A percentile compares a stretch with the other conserved stretches of the same genome.
Conservation (phyloP, 1,140 invertebrate genomes). For the Psix sp. region DNA sequence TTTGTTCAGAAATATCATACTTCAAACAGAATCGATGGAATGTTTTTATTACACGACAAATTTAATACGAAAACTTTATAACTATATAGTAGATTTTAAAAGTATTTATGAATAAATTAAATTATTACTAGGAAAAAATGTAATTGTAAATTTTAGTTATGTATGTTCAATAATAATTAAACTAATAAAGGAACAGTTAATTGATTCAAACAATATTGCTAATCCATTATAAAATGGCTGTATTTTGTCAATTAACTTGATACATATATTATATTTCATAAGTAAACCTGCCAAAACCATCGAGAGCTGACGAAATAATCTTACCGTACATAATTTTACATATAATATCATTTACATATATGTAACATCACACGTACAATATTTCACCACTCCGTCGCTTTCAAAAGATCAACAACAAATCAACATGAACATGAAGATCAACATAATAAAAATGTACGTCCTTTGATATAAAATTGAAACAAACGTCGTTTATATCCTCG, state of each 20-base stretch:
- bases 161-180: too few relatives aligned
- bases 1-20: too few relatives aligned
- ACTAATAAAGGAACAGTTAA: background rate
- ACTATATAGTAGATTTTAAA: too few relatives aligned
- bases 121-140: too few relatives aligned
- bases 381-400: slow-evolving; percentile 60
- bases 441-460: background rate
- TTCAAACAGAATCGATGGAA: too few relatives aligned
- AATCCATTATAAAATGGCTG: slow-evolving; percentile 77
- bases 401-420: slow-evolving; percentile 21
- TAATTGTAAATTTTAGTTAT: too few relatives aligned
- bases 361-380: slow-evolving; percentile 73
- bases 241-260: slow-evolving; percentile 74
- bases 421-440: slow-evolving; percentile 16
- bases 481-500: background rate
- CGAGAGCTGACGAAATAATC: slow-evolving; percentile 68
- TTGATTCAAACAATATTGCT: slow-evolving; percentile 20
- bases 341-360: slow-evolving; percentile 74
- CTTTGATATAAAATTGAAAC: slow-evolving; percentile 17
- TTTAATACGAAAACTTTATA: too few relatives aligned
- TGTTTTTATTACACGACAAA: too few relatives aligned
- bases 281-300: slow-evolving; percentile 67
- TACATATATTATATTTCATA: slow-evolving; percentile 75
- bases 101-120: too few relatives aligned
- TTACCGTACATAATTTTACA: slow-evolving; percentile 73